Base-by-base conservation (phyloP, 2,797 vertebrate genomes). In the Girardinus metallicus region DNA sequence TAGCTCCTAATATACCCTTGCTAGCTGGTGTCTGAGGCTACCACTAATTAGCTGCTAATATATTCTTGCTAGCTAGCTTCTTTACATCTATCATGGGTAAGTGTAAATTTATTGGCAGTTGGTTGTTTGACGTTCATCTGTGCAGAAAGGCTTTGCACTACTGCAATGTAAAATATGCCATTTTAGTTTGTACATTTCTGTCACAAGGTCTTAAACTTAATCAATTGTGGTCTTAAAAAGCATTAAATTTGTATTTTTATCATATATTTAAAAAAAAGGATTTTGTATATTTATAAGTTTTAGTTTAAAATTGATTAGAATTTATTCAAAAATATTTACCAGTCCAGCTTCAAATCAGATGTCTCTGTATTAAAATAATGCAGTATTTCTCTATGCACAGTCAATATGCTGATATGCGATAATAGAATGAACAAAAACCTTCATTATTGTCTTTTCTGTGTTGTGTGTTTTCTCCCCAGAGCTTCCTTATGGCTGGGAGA, bases 401-500 rank as follows among this genome's bases (percentile, higher is more conserved):
- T 91, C 86, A 77, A 87, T 88, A 74, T 9, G 47, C 49, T 60
- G 73, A 53, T 80, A 77, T 13, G 5, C 73, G 74, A 84, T 81
- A 53, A 74, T 49, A 71, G 74, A 82, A 86, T 83, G 86, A 86
- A 60, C 86, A 80, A 87, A 83, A 73, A 41, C 29, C 81, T 94
- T 96, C 95, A 89, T 97, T 95, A 81, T 75, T 80, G 96, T 97
- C 62, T 36, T 79, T 82, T 85, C 47, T 16, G 46, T 85, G 29
- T 21, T 80, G 11, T 53, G 16, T 39, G 13, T 57, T 80, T 95
- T n/a, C 1, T 31, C 79, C 73, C 1, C 97, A 99, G 98, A 99
- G 94, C 97, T 99, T 97, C 98, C 98, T 66, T 99, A 99, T 93
- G 98, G 98, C 96, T 99, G 98, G 98, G 98, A 99, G 97, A 99